Percentiles rank a stretch among this genome's conserved stretches.
These are phyloP conservation scores for Bacillus rossius DNA, from an alignment of 1,140 invertebrate species.

Conservation along the genomic window DNA sequence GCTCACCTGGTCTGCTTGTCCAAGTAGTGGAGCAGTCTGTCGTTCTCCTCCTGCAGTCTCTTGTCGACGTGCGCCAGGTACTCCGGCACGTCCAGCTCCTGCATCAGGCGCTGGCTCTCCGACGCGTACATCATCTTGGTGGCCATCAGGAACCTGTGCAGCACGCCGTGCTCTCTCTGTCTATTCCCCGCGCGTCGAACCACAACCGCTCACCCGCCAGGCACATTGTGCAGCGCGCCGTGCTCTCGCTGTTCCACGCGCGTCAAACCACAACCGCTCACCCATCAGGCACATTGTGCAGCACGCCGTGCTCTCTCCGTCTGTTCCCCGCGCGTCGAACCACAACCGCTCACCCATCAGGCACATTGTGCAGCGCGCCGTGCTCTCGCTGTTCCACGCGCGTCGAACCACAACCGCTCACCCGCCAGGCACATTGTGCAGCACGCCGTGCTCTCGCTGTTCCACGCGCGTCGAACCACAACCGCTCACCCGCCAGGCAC, in stretches of 20 bases:
- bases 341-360: background rate
- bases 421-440: background rate
- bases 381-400: background rate
- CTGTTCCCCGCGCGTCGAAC: background rate
- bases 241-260: background rate
- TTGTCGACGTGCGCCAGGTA: constrained; percentile 95
- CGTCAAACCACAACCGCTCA: background rate
- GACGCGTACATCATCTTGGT: constrained; percentile 89
- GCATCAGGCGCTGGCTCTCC: constrained; percentile 90
- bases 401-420: background rate
- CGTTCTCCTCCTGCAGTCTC: constrained; percentile 91
- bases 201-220: background rate
- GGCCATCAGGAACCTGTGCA: constrained; percentile 77
- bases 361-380: background rate
- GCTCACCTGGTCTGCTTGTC: constrained; percentile 46
- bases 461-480: no score
- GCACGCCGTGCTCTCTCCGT: background rate
- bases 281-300: background rate
- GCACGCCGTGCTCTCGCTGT: no score
- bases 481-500: no score
- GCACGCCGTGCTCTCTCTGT: background rate
- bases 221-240: background rate
- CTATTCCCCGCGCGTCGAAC: background rate
- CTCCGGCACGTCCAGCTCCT: constrained; percentile 88
- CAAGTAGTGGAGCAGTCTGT: constrained; percentile 88